phyloP scores from a whole-genome alignment of 2,797 vertebrate species.

The Ispidina picta region DNA sequence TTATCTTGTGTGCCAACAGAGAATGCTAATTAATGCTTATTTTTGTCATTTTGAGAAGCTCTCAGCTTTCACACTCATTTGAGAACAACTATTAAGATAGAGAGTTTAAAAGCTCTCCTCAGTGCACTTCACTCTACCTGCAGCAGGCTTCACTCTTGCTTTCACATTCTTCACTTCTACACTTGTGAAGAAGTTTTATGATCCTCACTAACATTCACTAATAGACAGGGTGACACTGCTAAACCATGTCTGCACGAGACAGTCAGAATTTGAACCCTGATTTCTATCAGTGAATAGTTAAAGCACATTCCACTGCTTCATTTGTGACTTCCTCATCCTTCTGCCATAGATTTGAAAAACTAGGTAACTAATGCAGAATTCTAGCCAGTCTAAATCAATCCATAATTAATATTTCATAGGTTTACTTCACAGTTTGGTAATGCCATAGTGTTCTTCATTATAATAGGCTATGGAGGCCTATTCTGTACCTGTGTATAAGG shows the following conservation, averaged over 20 bases:
- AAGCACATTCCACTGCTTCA: neutral
- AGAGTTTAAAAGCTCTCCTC: neutral
- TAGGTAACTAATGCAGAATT: conserved; percentile 56
- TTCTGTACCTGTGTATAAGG: neutral
- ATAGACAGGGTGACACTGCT: neutral
- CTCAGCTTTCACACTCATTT: neutral
- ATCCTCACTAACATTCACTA: neutral
- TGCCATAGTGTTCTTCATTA: neutral
- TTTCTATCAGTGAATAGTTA: neutral
- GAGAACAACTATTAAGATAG: neutral
- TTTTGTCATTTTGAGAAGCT: neutral
- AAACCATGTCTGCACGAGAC: neutral
- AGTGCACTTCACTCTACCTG: neutral
- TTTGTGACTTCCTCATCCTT: neutral
- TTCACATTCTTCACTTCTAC: neutral
- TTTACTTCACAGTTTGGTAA: conserved; percentile 52
- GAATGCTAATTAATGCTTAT: neutral
- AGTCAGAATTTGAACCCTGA: neutral
- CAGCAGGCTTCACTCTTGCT: neutral
- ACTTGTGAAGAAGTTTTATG: neutral
- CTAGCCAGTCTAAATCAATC: conserved; percentile 72
- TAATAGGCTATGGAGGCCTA: neutral
- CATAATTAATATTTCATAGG: conserved; percentile 74
- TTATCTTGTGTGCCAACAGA: neutral
- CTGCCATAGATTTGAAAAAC: conserved; percentile 50